phyloP scores from a whole-genome alignment of 2,888 invertebrate genomes.

The Aphodius sticticus region DNA sequence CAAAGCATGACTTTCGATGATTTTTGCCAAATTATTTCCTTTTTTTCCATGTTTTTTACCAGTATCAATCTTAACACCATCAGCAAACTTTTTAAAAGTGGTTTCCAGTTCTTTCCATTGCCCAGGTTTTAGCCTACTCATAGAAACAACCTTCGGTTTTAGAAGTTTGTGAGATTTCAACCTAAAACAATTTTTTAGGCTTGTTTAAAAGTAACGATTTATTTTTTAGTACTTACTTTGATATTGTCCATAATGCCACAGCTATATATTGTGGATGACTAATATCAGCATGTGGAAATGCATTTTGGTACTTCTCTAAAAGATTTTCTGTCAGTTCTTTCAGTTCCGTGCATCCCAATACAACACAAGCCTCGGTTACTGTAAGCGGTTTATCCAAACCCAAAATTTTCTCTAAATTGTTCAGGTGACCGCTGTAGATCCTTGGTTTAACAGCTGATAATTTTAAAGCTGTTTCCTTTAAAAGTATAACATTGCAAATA shows the following conservation, averaged over 20 bases:
- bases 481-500: background rate
- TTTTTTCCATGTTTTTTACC: constrained; percentile 38
- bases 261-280: constrained; percentile 71
- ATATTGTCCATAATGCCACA: constrained; percentile 71
- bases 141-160: constrained; percentile 65
- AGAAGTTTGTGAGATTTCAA: constrained; percentile 66
- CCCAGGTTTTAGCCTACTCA: constrained; percentile 66
- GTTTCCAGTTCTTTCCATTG: constrained; percentile 69
- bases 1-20: constrained; percentile 43
- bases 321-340: constrained; percentile 64
- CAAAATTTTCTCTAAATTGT: constrained; percentile 68
- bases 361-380: constrained; percentile 66
- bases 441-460: constrained; percentile 66
- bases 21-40: constrained; percentile 55
- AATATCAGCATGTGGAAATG: constrained; percentile 64
- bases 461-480: constrained; percentile 67
- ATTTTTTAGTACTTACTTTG: constrained; percentile 63
- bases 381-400: constrained; percentile 66
- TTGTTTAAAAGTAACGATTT: background rate
- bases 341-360: constrained; percentile 62
- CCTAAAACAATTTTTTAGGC: constrained; percentile 49
- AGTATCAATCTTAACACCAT: constrained; percentile 43
- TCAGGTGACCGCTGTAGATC: constrained; percentile 64
- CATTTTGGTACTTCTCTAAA: constrained; percentile 62
- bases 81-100: constrained; percentile 65